Percentiles rank a stretch among this genome's conserved stretches.
Evolutionary conservation across 2,888 invertebrate genomes (phyloP).

Genomic region (Prostheceraeus crozeri): DNA sequence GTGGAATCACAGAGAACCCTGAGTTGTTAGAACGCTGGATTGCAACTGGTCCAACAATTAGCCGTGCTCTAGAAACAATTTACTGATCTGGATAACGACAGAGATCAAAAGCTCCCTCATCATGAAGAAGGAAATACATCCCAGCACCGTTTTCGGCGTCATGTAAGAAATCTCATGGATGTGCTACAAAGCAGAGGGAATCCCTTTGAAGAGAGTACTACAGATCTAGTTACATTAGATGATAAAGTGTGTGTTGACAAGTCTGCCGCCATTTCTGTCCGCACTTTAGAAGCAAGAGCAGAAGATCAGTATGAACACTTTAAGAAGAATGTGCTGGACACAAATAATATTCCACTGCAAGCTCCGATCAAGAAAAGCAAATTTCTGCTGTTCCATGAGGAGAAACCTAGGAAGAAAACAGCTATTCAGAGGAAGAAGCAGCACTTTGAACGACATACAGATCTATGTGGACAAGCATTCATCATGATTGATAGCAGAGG

Average conservation of each 20-base stretch:
- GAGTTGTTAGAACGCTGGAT: constrained; percentile 34
- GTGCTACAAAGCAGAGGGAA: constrained; percentile 32
- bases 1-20: constrained; percentile 34
- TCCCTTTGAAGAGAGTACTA: constrained; percentile 31
- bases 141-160: constrained; percentile 34
- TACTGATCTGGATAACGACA: constrained; percentile 27
- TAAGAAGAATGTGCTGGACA: constrained; percentile 26
- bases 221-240: constrained; percentile 29
- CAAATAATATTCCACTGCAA: constrained; percentile 32
- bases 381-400: constrained; percentile 33
- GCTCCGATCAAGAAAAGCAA: constrained; percentile 34
- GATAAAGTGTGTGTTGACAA: constrained; percentile 23
- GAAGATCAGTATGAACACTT: constrained; percentile 30
- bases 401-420: constrained; percentile 29
- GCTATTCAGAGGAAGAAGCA: no score
- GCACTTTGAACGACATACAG: no score
- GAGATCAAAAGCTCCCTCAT: constrained; percentile 33
- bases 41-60: constrained; percentile 30
- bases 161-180: constrained; percentile 35
- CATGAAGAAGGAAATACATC: constrained; percentile 37
- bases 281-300: constrained; percentile 6
- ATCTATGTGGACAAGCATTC: constrained; percentile 21
- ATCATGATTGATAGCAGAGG: constrained; percentile 29
- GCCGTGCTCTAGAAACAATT: constrained; percentile 28
- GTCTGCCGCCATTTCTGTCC: constrained; percentile 31